Conservation (phyloP, 1,140 invertebrate species). For the Coenobita brevimanus region DNA sequence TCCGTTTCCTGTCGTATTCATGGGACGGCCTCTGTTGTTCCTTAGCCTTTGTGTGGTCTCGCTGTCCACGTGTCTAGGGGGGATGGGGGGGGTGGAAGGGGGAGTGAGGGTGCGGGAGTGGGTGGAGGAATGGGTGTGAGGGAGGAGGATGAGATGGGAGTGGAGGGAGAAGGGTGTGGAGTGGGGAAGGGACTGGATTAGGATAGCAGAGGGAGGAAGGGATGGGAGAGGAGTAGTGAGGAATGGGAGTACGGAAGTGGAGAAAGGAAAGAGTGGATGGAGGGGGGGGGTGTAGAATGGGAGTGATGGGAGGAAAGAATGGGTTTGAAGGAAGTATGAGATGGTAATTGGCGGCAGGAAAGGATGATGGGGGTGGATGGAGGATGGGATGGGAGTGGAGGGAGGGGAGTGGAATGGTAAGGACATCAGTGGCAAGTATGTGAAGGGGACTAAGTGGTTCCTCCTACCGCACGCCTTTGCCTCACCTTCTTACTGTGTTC, state of each 20-base stretch:
- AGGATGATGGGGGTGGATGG: too few relatives aligned
- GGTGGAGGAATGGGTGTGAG: too few relatives aligned
- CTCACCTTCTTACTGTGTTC: too few relatives aligned
- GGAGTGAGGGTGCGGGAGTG: too few relatives aligned
- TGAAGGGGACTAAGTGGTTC: too few relatives aligned
- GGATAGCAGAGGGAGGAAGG: not conserved
- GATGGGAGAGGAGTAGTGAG: not conserved
- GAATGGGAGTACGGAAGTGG: not conserved
- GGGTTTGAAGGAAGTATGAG: too few relatives aligned
- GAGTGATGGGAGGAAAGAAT: not conserved
- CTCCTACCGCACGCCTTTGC: too few relatives aligned
- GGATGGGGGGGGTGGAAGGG: not conserved
- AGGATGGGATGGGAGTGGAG: too few relatives aligned
- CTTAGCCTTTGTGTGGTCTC: not conserved
- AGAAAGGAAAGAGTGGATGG: not conserved
- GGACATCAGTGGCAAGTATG: too few relatives aligned
- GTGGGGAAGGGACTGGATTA: not conserved
- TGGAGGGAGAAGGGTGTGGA: not conserved
- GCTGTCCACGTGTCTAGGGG: conserved; percentile 3
- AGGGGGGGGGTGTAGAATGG: not conserved
- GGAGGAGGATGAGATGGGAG: not conserved
- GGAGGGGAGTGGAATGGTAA: too few relatives aligned
- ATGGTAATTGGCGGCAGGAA: too few relatives aligned
- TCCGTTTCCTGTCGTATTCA: conserved; percentile 30
- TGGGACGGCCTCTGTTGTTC: not conserved